Evolutionary conservation across 2,113 vertebrate species (phyloP).

Genomic region (Oryzias celebensis): DNA sequence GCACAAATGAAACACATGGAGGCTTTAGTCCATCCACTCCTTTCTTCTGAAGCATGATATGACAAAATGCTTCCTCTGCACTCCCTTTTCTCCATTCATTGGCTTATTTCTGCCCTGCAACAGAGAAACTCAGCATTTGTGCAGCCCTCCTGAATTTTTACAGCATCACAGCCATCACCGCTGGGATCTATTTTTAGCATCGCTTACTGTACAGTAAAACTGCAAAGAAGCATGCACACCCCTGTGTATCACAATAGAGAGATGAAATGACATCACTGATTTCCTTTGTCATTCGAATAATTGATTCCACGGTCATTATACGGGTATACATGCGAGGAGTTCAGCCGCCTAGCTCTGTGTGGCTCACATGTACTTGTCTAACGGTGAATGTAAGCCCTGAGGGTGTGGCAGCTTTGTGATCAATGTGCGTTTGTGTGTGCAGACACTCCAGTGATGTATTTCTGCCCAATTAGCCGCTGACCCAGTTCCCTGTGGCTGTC

Average conservation of each 20-base stretch:
- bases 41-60: conserved; percentile 36
- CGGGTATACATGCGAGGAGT: conserved; percentile 22
- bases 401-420: conserved; percentile 11
- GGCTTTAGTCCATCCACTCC: background rate
- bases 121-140: conserved; percentile 40
- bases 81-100: conserved; percentile 5
- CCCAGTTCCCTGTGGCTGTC: conserved; percentile 65
- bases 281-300: conserved; percentile 23
- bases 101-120: conserved; percentile 55
- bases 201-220: conserved; percentile 32
- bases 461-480: conserved; percentile 71
- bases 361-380: background rate
- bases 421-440: conserved; percentile 8
- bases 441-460: conserved; percentile 44
- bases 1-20: conserved; percentile 37
- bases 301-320: conserved; percentile 61
- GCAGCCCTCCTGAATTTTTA: conserved; percentile 39
- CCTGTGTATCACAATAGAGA: background rate
- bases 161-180: conserved; percentile 26
- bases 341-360: conserved; percentile 4
- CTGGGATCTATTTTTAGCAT: conserved; percentile 52
- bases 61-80: conserved; percentile 43
- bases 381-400: background rate
- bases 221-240: background rate
- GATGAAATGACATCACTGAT: conserved; percentile 6